Evolutionary conservation across 2,113 vertebrate species (phyloP).

Genomic region (Gorsachius goisagi): DNA sequence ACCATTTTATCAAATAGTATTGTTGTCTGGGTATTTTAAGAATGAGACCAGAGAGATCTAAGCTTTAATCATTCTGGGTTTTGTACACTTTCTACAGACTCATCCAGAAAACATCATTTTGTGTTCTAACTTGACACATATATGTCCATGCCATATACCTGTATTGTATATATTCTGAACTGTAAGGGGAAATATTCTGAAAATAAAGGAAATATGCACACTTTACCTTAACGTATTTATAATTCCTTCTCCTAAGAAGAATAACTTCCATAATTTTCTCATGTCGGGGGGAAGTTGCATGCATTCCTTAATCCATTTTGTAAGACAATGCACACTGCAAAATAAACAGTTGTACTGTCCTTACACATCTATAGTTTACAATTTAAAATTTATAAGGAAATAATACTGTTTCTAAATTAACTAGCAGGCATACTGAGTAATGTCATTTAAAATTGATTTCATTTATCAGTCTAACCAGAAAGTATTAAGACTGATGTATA

Average conservation of each 20-base stretch:
- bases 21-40: not conserved
- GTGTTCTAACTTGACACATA: not conserved
- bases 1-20: not conserved
- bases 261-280: not conserved
- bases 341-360: not conserved
- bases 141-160: not conserved
- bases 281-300: not conserved
- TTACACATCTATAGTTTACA: not conserved
- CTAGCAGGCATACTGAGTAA: conserved; percentile 17
- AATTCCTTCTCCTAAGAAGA: not conserved
- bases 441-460: conserved; percentile 56
- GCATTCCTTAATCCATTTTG: not conserved
- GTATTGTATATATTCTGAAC: not conserved
- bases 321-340: not conserved
- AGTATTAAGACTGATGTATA: conserved; percentile 59
- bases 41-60: not conserved
- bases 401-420: conserved; percentile 51
- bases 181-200: not conserved
- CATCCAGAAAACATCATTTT: not conserved
- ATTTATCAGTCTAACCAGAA: conserved; percentile 60
- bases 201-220: not conserved
- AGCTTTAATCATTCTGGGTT: not conserved
- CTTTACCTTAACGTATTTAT: not conserved
- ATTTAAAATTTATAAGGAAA: conserved; percentile 31
- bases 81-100: not conserved